Evolutionary conservation across 2,888 invertebrate genomes (phyloP), one percentile per base, ranked within the genome.

Genomic region (Falcaria lacertinaria): DNA sequence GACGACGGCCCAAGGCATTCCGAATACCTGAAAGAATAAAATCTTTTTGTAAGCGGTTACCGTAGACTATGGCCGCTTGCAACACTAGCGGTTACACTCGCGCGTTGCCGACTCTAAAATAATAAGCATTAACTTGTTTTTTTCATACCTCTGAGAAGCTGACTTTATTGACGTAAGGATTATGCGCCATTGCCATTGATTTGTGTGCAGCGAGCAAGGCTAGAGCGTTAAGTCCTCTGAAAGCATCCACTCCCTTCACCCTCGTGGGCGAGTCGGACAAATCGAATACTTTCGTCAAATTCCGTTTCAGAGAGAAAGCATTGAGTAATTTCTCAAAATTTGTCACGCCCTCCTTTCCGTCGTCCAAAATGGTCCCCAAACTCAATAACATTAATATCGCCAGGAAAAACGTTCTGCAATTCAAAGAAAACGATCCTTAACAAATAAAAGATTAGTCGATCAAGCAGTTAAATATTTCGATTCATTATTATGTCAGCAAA

Each of bases 161-260:
- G 8, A 90, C 88, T 65, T 91, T 90, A 57, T 92, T 92, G 14
- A 91, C 79, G 50, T 84, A 92, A 0, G 92, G 91, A 52, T 80
- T 90, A 54, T 90, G 92, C 4, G 91, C 86, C 74, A 91, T 80
- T 0, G 91, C 91, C 85, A 91, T 89, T 0, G 90, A 88, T 68
- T 92, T 92, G 53, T 92, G 92, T 0, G 90, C 90, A 38, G 91
- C 57, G 2, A 91, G 63, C 43, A 92, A 63, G 1, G 88, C 90
- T 0, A 92, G 54, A 0, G 91, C 91, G 50, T 91, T 91, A 19
- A 92, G 59, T 2, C 88, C 88, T 53, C 92, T 74, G 37, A 89
- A 83, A 1, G 91, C 91, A 54, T 92, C 90, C 0, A 92, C 63
- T 0, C 90, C 89, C 46, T 82, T 81, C 32, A 91, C 79, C 44